A percentile compares a stretch with the other conserved stretches of the same genome.
These are phyloP conservation scores for Pseudotriccus pelzelni DNA, from an alignment of 2,797 vertebrate species.

Conservation along the genomic window DNA sequence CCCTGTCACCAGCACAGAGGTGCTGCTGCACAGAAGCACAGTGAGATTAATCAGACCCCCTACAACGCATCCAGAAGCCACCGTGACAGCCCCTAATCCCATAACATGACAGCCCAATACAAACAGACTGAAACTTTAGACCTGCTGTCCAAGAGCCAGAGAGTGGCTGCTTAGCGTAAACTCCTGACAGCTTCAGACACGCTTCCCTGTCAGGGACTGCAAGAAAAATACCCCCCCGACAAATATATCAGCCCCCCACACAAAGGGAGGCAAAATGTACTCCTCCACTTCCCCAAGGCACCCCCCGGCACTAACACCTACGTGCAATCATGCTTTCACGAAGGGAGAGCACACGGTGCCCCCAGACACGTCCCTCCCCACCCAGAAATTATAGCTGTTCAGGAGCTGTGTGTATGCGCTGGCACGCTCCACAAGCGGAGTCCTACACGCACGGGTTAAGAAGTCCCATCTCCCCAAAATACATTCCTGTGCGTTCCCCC, in stretches of 20 bases:
- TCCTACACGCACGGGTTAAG: neutral
- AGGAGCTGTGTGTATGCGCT: neutral
- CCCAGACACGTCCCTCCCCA: neutral
- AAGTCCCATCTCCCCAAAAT: slow-evolving; percentile 13
- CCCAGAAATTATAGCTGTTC: neutral
- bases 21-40: slow-evolving; percentile 31
- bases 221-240: neutral
- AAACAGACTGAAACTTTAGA: slow-evolving; percentile 83
- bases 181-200: slow-evolving; percentile 78
- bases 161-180: slow-evolving; percentile 76
- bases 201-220: slow-evolving; percentile 26
- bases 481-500: neutral
- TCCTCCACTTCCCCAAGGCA: neutral
- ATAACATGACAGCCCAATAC: slow-evolving; percentile 79
- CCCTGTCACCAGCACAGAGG: slow-evolving; percentile 11
- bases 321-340: neutral
- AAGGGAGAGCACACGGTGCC: neutral
- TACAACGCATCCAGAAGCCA: slow-evolving; percentile 74
- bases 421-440: neutral
- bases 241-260: neutral
- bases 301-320: neutral
- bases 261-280: neutral
- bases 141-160: slow-evolving; percentile 76
- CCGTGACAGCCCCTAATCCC: slow-evolving; percentile 78
- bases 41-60: slow-evolving; percentile 82